A percentile compares a stretch with the other conserved stretches of the same genome.
Evolutionary conservation across 2,113 vertebrate species (phyloP).

Genomic region (Pelecanus crispus): DNA sequence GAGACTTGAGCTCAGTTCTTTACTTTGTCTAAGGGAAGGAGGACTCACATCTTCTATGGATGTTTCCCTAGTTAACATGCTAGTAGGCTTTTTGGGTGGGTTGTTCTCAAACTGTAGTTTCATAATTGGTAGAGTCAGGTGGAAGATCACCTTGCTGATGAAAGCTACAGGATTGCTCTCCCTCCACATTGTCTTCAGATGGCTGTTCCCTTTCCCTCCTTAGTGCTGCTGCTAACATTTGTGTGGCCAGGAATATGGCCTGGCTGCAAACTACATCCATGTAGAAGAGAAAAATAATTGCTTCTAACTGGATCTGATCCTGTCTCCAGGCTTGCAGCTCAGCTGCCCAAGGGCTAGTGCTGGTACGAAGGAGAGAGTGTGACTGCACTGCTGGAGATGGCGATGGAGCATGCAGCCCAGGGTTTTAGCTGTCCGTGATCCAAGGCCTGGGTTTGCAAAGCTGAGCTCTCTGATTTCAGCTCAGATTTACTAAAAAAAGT

Average conservation of each 20-base stretch:
- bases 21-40: neutral
- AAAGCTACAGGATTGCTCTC: neutral
- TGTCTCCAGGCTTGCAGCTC: neutral
- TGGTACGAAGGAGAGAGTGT: neutral
- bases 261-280: neutral
- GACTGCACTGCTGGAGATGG: neutral
- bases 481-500: neutral
- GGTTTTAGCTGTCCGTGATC: neutral
- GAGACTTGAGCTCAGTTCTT: neutral
- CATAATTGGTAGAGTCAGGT: neutral
- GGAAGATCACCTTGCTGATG: neutral
- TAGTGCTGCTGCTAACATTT: neutral
- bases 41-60: neutral
- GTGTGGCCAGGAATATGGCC: neutral
- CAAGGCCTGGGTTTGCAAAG: neutral
- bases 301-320: neutral
- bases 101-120: neutral
- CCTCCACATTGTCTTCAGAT: rapidly evolving
- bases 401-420: neutral
- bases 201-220: neutral
- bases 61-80: neutral
- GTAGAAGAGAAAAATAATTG: neutral
- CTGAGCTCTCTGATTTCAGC: neutral
- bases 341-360: neutral
- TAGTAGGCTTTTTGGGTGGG: neutral